phyloP scores from a whole-genome alignment of 2,113 vertebrate species.

The Trematocara nigrifrons region DNA sequence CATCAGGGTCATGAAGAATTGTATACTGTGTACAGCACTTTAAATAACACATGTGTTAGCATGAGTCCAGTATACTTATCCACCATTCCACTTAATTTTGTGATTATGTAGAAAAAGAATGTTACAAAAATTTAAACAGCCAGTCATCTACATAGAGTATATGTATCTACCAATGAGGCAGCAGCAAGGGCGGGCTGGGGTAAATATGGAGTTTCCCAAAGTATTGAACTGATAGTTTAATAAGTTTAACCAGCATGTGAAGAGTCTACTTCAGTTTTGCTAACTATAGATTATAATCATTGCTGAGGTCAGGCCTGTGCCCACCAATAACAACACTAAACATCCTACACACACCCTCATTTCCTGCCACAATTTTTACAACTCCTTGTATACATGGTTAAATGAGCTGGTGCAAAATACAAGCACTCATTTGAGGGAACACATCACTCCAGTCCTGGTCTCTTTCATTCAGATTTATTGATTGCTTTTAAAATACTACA shows the following conservation, averaged over 20 bases:
- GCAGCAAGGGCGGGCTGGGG: neutral
- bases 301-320: neutral
- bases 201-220: accelerated
- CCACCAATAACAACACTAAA: neutral
- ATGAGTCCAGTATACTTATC: neutral
- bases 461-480: neutral
- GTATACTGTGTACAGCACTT: neutral
- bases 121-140: neutral
- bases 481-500: neutral
- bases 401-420: neutral
- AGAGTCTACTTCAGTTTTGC: neutral
- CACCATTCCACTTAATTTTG: neutral
- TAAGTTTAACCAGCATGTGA: neutral
- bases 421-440: accelerated
- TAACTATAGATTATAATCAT: neutral
- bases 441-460: neutral
- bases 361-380: neutral
- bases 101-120: neutral
- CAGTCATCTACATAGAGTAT: neutral
- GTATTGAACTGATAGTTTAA: neutral
- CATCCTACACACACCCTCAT: neutral
- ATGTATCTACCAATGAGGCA: neutral
- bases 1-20: accelerated
- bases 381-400: accelerated
- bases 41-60: neutral